phyloP scores from a whole-genome alignment of 2,888 invertebrate species.

The Nowickia ferox region DNA sequence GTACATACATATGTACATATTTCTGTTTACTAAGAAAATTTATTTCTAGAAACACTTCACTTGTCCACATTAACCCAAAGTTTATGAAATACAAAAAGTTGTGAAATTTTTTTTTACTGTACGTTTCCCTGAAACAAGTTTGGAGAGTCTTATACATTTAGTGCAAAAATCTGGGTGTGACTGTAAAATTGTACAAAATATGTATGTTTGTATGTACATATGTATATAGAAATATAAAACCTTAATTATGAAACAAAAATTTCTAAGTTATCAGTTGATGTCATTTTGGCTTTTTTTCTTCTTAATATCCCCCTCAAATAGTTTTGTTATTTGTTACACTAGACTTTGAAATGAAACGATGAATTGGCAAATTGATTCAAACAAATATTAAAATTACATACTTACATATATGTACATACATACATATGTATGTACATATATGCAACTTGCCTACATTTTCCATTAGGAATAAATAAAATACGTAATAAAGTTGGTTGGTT shows the following conservation, averaged over 20 bases:
- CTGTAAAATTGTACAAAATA: neutral
- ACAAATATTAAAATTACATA: constrained; percentile 3
- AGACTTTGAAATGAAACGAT: constrained; percentile 20
- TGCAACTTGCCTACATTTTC: neutral
- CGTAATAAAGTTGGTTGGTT: neutral
- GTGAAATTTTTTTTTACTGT: no score
- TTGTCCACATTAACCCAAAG: no score
- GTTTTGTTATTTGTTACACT: neutral
- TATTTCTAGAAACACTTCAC: no score
- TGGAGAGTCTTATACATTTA: neutral
- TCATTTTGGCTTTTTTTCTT: neutral
- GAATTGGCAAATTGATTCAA: constrained; percentile 11
- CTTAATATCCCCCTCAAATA: neutral
- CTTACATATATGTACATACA: no score
- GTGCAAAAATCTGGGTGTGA: neutral
- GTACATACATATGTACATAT: no score
- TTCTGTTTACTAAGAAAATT: no score
- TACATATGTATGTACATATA: neutral
- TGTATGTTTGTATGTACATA: no score
- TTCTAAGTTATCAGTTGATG: constrained; percentile 11
- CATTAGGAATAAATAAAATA: neutral
- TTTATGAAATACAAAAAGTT: no score
- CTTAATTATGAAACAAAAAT: neutral
- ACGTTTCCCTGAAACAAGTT: no score
- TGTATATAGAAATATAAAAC: no score